Evolutionary conservation across 2,888 invertebrate species (phyloP).

Genomic region (Carabus problematicus): DNA sequence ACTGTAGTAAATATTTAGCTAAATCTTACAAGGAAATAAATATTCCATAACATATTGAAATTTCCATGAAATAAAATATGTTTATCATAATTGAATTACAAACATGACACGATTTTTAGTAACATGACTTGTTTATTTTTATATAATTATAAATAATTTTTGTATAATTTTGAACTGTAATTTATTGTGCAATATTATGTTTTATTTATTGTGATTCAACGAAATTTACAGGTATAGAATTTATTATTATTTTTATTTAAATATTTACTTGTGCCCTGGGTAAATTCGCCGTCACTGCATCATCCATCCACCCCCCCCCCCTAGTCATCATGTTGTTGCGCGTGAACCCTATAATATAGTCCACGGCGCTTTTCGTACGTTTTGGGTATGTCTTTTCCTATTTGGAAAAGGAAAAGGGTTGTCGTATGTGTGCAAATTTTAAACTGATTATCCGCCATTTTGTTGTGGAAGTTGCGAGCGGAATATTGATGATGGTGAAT

Average conservation of each 20-base stretch:
- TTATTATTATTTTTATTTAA: neutral
- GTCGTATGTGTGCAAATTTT: slow-evolving; percentile 40
- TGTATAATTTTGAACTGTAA: too few species aligned
- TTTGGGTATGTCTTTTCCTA: slow-evolving; percentile 35
- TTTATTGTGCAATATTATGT: too few species aligned
- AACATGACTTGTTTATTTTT: too few species aligned
- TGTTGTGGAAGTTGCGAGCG: slow-evolving; percentile 31
- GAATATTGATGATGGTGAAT: slow-evolving; percentile 38
- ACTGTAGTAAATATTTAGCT: too few species aligned
- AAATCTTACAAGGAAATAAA: too few species aligned
- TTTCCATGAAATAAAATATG: too few species aligned
- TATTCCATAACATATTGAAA: too few species aligned
- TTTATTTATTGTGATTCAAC: too few species aligned
- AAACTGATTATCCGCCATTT: slow-evolving; percentile 42
- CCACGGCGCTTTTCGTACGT: slow-evolving; percentile 26
- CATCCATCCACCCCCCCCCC: neutral
- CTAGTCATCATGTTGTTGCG: neutral
- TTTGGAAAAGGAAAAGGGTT: slow-evolving; percentile 39
- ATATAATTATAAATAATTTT: too few species aligned
- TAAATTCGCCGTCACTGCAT: neutral
- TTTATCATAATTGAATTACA: too few species aligned
- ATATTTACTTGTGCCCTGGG: neutral
- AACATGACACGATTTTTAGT: too few species aligned
- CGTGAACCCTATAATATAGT: neutral
- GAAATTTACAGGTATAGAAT: too few species aligned